Base-by-base conservation (phyloP, 2,113 vertebrate species). In the Actenoides lindsayi region DNA sequence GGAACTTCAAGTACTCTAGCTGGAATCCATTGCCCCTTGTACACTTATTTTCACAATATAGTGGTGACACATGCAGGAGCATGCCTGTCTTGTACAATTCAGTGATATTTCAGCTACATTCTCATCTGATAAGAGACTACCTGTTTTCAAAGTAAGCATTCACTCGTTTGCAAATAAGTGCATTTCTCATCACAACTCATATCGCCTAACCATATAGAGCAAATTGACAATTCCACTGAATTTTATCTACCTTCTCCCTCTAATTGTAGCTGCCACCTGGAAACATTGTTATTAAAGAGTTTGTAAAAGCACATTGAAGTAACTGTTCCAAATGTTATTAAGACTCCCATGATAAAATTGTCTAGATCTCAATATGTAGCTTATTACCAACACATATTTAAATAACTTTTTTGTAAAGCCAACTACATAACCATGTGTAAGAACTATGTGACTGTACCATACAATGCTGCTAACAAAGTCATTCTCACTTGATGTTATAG, bases 401-500 rank as follows among this genome's bases (percentile, higher is more conserved):
- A 90, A 73, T 20, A 76, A 10, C 6, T 44, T 76, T 56, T 76
- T 69, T 65, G 51, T 37, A 88, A 87, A 87, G 13, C 11, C 33
- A 90, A 56, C 35, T 68, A 85, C 21, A 65, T 5, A 71, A 42
- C 9, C 23, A 79, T 1, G 4, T 1, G 0, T 42, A 64, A 84
- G 25, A 84, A 27, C 17, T 70, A 35, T 50, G 10, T 41, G 25
- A 68, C 24, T 44, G n/a, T 64, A 71, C 3, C 4, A 16, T 41
- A 56, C 4, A 83, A 12, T 48, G 30, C 48, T 89, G 57, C 51
- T 59, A 91, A 82, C 28, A 84, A 88, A 35, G 56, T 21, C 37
- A 68, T 64, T 69, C 69, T 95, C 56, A 78, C 46, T 93, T 69
- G 89, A 94, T 46, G 89, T 69, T 95, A 90, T 59, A 86, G 21